Base-by-base conservation (phyloP, 92 coral and sea anemone genomes). In the Isaurus tuberculatus region DNA sequence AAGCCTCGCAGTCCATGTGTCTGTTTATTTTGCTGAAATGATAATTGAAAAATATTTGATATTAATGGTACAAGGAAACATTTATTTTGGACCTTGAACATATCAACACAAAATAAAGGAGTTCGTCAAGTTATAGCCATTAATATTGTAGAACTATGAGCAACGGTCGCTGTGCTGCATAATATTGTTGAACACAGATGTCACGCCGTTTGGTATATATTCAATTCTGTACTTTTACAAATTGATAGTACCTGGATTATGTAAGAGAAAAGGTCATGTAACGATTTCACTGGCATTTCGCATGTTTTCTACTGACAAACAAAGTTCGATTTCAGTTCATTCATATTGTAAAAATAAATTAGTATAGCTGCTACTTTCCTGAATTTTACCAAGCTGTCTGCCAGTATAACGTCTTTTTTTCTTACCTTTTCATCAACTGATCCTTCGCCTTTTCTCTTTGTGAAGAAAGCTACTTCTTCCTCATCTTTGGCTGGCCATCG, bases 241-340 rank as follows among this genome's bases (percentile, higher is more conserved):
- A 32, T 43, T 2, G 74, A 70, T 27, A 17, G 22, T 37, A 72
- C 78, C 78, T 72, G 36, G 36, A 72, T 26, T 48, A 72, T 16
- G 36, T 72, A 60, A 28, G 43, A 34, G 13, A 72, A 72, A 20
- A 72, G 78, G 4, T 16, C 60, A 17, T 15, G 43, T 16, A 8
- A 23, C 43, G 78, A 72, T 25, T 15, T 20, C 55, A 49, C 8
- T 19, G 37, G 7, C 60, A 27, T 32, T 25, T 16, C 15, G 27
- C 78, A 72, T 26, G 36, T 27, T 29, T 72, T 28, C 78, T 60
- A 72, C 3, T 42, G 58, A 44, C 78, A 72, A 4, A 30, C 23
- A 44, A 42, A 72, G 5, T 26, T 13, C 10, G 14, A 10, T 30
- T 46, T 8, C 25, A 40, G 58, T 72, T 44, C 55, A 13, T 13